Evolutionary conservation across 2,888 invertebrate genomes (phyloP).

Genomic region (Biston betularia): DNA sequence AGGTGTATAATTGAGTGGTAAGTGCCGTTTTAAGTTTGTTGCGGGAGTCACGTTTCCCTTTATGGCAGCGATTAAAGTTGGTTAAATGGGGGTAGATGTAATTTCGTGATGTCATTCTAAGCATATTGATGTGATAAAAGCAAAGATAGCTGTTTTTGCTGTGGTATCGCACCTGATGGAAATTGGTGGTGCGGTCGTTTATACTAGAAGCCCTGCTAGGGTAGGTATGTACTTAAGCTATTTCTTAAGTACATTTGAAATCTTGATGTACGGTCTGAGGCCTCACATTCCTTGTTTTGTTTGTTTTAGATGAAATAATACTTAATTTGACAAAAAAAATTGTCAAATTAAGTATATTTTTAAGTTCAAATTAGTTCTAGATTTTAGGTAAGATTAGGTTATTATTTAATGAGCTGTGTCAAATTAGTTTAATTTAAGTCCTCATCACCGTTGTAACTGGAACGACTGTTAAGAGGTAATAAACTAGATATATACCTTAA

Average conservation of each 20-base stretch:
- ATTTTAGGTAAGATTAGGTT: no score
- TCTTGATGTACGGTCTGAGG: background rate
- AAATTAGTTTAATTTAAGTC: no score
- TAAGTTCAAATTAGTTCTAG: no score
- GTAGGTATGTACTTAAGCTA: background rate
- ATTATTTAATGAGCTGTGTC: no score
- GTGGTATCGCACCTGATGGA: constrained; percentile 28
- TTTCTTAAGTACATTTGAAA: background rate
- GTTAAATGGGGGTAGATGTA: constrained; percentile 61
- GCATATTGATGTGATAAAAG: constrained; percentile 55
- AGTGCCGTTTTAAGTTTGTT: constrained; percentile 46
- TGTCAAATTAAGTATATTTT: no score
- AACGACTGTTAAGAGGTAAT: no score
- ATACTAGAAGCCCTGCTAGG: background rate
- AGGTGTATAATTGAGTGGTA: constrained; percentile 48
- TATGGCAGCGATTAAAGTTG: constrained; percentile 62
- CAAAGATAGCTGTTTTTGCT: constrained; percentile 28
- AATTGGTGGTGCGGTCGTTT: constrained; percentile 21
- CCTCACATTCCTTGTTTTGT: background rate
- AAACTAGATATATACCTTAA: no score
- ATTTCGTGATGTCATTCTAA: constrained; percentile 60
- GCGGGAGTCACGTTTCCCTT: constrained; percentile 58
- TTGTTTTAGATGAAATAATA: no score
- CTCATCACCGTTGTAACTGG: no score
- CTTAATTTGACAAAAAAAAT: no score